Base-by-base conservation (phyloP, 2,888 invertebrate genomes). In the Linyphia triangularis region DNA sequence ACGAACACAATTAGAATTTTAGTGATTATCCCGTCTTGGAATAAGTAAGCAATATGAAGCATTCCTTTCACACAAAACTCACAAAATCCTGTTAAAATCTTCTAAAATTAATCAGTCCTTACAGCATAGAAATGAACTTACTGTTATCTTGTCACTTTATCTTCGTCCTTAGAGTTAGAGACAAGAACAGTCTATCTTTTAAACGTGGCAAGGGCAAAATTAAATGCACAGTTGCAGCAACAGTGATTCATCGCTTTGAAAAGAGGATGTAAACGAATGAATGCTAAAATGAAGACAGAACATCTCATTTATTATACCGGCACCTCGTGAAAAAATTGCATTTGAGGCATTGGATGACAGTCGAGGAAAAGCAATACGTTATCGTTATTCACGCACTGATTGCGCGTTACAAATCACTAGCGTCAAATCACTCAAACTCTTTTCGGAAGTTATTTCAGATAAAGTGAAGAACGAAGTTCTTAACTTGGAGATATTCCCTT, bases 321-420 rank as follows among this genome's bases (percentile, higher is more conserved):
- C 33, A 69, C 24, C 73, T 59, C 43, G 61, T 28, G 37, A 65
- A 69, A 81, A 65, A 26, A 33, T 26, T n/a, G 30, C 57, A 22
- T 43, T 73, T 73, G 73, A 73, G 19, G 73, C 73, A 81, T 81
- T 81, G 24, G n/a, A 65, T 82, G 63, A 82, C 70, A 82, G 33
- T 40, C 82, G 33, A 72, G 82, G 43, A 24, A 61, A 72, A 40
- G 72, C 72, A 61, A 82, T 82, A 59, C 70, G 70, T 82, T 82
- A 82, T 82, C 82, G 82, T 82, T 82, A 82, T 40, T 82, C 70
- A 82, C 51, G 72, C 82, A 37, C 70, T 82, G 82, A 82, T 82
- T 72, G 82, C 37, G 59, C 59, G 72, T 65, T 59, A 82, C 82
- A 82, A 82, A 72, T 82, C 82, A 72, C 72, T 61, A 40, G 82